Evolutionary conservation across 2,113 vertebrate species (phyloP).

Genomic region (Paradoxurus hermaphroditus): DNA sequence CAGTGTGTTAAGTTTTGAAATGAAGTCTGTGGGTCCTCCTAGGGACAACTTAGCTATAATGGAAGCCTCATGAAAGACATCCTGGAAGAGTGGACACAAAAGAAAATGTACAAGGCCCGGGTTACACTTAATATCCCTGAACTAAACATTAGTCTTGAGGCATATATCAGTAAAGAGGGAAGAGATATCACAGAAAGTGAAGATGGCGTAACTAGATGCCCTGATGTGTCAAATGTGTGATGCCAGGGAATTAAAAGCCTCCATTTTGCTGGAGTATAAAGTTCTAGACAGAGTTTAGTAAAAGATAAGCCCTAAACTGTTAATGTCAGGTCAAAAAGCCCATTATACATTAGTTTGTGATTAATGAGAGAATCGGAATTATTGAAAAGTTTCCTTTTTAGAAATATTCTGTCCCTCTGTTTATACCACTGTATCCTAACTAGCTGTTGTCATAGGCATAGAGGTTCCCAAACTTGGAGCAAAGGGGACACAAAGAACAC

Average conservation of each 20-base stretch:
- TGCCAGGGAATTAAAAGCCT: not conserved
- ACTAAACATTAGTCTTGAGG: not conserved
- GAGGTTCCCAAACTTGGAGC: not conserved
- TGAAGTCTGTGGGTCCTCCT: not conserved
- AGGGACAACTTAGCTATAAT: not conserved
- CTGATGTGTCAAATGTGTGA: not conserved
- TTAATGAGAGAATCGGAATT: not conserved
- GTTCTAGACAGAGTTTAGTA: not conserved
- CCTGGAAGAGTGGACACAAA: not conserved
- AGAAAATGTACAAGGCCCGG: not conserved
- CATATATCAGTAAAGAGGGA: not conserved
- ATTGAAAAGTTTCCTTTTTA: not conserved
- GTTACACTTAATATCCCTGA: not conserved
- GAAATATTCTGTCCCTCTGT: not conserved
- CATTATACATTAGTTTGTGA: not conserved
- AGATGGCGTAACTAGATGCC: not conserved
- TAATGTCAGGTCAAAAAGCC: not conserved
- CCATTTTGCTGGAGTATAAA: not conserved
- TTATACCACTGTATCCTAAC: not conserved
- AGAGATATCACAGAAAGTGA: not conserved
- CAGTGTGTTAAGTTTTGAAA: not conserved
- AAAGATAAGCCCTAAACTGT: not conserved
- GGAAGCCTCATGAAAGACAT: not conserved
- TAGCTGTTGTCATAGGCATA: not conserved
- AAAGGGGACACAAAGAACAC: not conserved